phyloP scores from a whole-genome alignment of 1,140 invertebrate genomes.

The Apis cerana region DNA sequence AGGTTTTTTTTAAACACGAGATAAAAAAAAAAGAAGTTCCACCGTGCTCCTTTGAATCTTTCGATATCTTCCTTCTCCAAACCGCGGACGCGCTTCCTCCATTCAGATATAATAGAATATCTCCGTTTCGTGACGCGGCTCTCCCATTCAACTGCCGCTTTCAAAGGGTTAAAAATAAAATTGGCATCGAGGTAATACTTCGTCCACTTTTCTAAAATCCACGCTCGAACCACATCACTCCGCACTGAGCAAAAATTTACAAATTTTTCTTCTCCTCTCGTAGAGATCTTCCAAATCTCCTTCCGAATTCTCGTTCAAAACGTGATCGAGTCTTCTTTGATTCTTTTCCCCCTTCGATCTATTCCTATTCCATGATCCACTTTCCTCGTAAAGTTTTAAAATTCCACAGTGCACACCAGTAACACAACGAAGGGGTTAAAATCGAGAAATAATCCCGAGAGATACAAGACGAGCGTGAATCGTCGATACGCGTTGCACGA shows the following conservation, averaged over 20 bases:
- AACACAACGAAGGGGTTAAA: neutral
- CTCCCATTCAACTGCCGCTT: constrained; percentile 7
- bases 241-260: neutral
- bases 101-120: constrained; percentile 32
- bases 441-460: neutral
- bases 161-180: constrained; percentile 36
- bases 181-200: neutral
- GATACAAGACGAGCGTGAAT: neutral
- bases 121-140: neutral
- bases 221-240: neutral
- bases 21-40: neutral
- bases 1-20: neutral
- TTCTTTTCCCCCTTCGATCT: neutral
- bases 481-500: neutral
- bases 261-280: too few species aligned
- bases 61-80: neutral
- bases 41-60: neutral
- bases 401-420: too few species aligned
- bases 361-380: neutral
- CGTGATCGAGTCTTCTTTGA: neutral
- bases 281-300: too few species aligned
- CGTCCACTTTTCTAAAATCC: constrained; percentile 1
- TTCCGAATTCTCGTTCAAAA: too few species aligned
- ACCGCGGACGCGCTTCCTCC: neutral
- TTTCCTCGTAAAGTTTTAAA: too few species aligned